phyloP scores from a whole-genome alignment of 1,140 invertebrate species.

The Temnothorax nylanderi region DNA sequence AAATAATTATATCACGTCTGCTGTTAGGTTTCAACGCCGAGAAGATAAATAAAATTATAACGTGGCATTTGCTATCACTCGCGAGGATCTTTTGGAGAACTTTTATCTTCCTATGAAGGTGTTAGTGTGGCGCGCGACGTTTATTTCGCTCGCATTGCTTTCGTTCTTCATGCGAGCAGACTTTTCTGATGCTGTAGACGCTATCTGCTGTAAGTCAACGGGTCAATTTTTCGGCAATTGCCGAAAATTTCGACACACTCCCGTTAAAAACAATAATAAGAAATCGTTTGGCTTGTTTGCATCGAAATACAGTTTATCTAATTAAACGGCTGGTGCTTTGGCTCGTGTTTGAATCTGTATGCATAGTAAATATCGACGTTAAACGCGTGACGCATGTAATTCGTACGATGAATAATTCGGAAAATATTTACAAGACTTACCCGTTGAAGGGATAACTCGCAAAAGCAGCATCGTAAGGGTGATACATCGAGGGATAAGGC shows the following conservation, averaged over 20 bases:
- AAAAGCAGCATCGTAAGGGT: conserved; percentile 95
- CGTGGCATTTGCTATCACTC: neutral
- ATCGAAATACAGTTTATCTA: conserved; percentile 7
- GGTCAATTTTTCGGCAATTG: neutral
- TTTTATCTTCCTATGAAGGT: conserved; percentile 3
- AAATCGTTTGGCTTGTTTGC: neutral
- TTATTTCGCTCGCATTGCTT: neutral
- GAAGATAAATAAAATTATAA: conserved; percentile 39
- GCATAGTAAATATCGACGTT: neutral
- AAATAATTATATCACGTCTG: neutral
- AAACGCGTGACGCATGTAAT: neutral
- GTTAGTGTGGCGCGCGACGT: neutral
- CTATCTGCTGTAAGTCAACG: neutral
- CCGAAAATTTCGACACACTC: neutral
- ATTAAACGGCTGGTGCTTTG: neutral
- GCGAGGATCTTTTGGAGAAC: neutral
- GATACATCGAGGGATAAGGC: conserved; percentile 95
- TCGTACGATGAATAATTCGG: neutral
- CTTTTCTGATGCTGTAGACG: neutral
- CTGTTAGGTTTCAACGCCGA: neutral
- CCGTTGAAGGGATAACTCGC: conserved; percentile 96
- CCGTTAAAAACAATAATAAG: neutral
- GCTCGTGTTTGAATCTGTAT: neutral
- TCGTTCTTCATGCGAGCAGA: neutral
- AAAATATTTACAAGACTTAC: conserved; percentile 87